phyloP scores from a whole-genome alignment of 1,140 invertebrate genomes.

The Argopecten irradians region DNA sequence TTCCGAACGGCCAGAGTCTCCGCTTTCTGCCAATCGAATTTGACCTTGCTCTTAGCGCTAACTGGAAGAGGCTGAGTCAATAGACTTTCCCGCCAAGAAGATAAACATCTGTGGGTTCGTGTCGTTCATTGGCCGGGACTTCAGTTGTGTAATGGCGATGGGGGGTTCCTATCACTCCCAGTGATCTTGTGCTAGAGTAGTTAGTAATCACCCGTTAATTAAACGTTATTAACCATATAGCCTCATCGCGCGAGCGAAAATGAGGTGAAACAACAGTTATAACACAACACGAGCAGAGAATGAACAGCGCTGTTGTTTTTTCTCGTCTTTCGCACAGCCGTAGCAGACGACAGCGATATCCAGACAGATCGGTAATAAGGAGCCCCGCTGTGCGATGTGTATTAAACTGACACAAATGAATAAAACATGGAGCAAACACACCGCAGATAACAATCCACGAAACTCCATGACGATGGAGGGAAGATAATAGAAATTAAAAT shows the following conservation, averaged over 20 bases:
- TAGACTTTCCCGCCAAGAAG: slow-evolving; percentile 13
- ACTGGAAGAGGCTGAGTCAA: slow-evolving; percentile 14
- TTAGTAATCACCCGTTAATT: slow-evolving; percentile 16
- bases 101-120: slow-evolving; percentile 1
- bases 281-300: background rate
- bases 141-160: background rate
- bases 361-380: background rate
- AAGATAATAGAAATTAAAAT: slow-evolving; percentile 19
- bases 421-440: slow-evolving; percentile 3
- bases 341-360: background rate
- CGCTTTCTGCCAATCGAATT: slow-evolving; percentile 15
- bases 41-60: slow-evolving; percentile 14
- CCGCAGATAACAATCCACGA: background rate
- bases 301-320: background rate
- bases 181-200: background rate
- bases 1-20: background rate
- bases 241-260: background rate
- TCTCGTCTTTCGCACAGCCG: background rate
- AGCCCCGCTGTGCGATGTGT: background rate
- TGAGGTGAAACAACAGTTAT: background rate
- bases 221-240: slow-evolving; percentile 16
- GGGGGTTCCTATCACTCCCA: background rate
- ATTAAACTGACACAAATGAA: slow-evolving; percentile 3
- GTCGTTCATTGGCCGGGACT: background rate
- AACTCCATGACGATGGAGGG: background rate